Conservation (phyloP, 2,797 vertebrate species). For the Amblyraja radiata region DNA sequence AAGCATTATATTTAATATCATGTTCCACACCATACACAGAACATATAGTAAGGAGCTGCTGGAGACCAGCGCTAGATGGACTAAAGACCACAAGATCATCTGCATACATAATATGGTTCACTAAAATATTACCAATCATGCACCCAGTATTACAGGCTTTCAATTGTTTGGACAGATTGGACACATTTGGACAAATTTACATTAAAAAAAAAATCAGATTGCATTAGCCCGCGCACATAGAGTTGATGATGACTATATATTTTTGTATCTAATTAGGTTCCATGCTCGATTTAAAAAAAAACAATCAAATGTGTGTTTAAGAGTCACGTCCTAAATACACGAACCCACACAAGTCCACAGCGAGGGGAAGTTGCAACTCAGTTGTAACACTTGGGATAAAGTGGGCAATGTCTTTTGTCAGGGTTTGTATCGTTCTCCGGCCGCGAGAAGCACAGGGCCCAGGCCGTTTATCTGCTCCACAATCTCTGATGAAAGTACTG, state of each 20-base stretch:
- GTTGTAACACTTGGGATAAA: not conserved
- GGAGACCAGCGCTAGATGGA: no score
- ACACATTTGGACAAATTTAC: no score
- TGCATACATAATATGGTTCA: no score
- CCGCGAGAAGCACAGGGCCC: not conserved
- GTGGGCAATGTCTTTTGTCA: not conserved
- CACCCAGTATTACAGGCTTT: no score
- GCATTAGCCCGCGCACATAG: not conserved
- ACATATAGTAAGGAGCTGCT: no score
- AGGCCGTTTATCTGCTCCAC: not conserved
- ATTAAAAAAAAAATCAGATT: not conserved
- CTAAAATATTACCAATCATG: no score
- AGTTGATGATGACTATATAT: not conserved
- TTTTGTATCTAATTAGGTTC: not conserved
- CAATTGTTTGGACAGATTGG: no score
- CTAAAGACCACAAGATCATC: no score
- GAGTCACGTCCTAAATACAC: not conserved
- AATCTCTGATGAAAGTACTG: not conserved
- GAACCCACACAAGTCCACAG: not conserved
- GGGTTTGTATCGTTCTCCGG: not conserved
- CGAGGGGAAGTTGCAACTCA: not conserved
- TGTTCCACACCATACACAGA: no score
- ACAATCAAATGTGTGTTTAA: not conserved
- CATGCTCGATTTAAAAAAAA: conserved; percentile 4
- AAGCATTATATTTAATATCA: no score